Evolutionary conservation across 2,797 vertebrate species (phyloP), one percentile per base, ranked within the genome.

Genomic region (Crenichthys baileyi): DNA sequence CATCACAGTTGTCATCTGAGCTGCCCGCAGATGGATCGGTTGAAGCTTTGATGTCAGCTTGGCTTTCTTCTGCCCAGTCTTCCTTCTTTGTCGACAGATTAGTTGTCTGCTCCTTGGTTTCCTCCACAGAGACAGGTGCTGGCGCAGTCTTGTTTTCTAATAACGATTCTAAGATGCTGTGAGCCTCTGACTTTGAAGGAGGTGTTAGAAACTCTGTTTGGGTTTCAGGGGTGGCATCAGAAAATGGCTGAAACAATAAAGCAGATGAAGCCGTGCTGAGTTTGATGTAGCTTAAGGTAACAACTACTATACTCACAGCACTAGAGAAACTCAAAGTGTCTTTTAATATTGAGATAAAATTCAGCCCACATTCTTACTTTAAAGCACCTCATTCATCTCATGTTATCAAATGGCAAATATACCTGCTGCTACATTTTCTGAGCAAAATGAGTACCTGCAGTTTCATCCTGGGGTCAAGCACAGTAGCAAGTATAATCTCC

Each of bases 401-500:
- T 13, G 5, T 48, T 15, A 16, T 15, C 12, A 70, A 26, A 70
- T 13, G 7, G 13, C 41, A 46, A 70, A 46, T 48, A 29, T 26
- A 26, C 46, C 41, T 4, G 12, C 24, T 48, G 24, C 58, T 48
- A 0, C 11, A 0, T 13, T 1, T 20, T 67, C 12, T 48, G 9
- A 36, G 1, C 9, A 20, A 75, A 70, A 70, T 41, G 12, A 68
- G n/a, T 88, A 95, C 94, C 93, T 93, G 81, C 20, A 96, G 87
- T 90, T 96, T 96, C 78, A 95, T 91, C 73, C 94, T 90, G 5
- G 95, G 95, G 80, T 96, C 94, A 0, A 96, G 89, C 39, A 95
- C 90, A 0, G 95, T 86, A 72, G 95, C 94, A 2, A 94, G 79
- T 18, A 96, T 85, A 18, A 95, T 75, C 87, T 96, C 94, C 71